Percentiles rank a stretch among this genome's conserved stretches.
These are phyloP conservation scores for Cyclargus thomasi DNA, from an alignment of 1,140 invertebrate genomes.

Conservation along the genomic window DNA sequence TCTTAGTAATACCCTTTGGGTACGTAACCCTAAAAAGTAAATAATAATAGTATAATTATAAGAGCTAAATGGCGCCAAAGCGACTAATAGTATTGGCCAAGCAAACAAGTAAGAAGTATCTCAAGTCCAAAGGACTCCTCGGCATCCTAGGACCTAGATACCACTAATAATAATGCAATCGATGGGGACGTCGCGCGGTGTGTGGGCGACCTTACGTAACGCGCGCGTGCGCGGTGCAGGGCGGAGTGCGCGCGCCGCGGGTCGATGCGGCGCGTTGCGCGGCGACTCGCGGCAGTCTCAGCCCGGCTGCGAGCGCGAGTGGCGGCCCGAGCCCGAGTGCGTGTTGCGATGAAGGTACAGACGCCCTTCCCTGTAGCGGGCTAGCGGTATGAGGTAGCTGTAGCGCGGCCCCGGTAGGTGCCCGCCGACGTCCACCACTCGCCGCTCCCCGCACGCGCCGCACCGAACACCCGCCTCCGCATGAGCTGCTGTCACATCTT, in stretches of 20 bases:
- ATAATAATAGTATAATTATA: too few relatives aligned
- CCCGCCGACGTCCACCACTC: conserved; percentile 30
- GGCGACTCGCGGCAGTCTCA: conserved; percentile 11
- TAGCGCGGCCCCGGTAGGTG: conserved; percentile 57
- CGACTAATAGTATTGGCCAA: too few relatives aligned
- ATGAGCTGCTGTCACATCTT: not conserved
- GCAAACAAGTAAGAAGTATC: too few relatives aligned
- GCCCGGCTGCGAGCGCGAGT: conserved; percentile 18
- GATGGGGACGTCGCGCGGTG: conserved; percentile 7
- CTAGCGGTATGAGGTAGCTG: conserved; percentile 55
- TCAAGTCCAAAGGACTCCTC: not conserved
- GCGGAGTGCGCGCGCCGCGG: conserved; percentile 21
- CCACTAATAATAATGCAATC: conserved; percentile 8
- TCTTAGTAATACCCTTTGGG: too few relatives aligned
- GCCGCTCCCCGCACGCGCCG: conserved; percentile 17
- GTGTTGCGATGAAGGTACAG: conserved; percentile 67
- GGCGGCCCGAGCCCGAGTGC: conserved; percentile 22
- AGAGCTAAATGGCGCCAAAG: too few relatives aligned
- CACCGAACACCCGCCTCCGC: not conserved
- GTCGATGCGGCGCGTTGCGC: conserved; percentile 28
- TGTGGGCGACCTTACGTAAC: not conserved
- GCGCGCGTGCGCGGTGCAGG: conserved; percentile 22
- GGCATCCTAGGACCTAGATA: not conserved
- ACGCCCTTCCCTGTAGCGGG: conserved; percentile 51
- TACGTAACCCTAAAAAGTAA: too few relatives aligned